Evolutionary conservation across 2,888 invertebrate species (phyloP).

Genomic region (Cephalotes varians): DNA sequence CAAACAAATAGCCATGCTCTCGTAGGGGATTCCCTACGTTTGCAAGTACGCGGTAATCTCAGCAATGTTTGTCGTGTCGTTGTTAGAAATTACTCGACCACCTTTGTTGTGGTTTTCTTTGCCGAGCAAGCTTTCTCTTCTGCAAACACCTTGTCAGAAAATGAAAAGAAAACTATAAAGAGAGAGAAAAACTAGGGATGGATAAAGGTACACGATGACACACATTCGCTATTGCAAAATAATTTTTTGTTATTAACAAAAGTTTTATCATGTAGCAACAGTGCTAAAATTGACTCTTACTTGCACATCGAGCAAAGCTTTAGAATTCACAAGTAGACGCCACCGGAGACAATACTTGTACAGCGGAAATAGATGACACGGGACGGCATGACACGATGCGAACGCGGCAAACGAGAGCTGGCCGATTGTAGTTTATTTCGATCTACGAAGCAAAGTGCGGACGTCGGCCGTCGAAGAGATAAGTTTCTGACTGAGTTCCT

Average conservation of each 20-base stretch:
- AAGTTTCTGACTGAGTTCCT: background rate
- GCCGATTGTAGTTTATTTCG: conserved; percentile 45
- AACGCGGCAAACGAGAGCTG: background rate
- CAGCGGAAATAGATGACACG: background rate
- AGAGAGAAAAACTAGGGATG: background rate
- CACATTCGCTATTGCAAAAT: background rate
- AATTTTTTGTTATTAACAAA: conserved; percentile 32
- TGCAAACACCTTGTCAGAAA: background rate
- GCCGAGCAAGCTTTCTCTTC: conserved; percentile 26
- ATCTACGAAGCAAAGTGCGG: background rate
- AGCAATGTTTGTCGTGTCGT: conserved; percentile 38
- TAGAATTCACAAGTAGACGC: background rate
- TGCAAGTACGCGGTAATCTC: conserved; percentile 22
- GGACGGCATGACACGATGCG: background rate
- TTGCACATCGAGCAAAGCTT: background rate
- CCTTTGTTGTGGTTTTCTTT: conserved; percentile 53
- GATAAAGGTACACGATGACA: background rate
- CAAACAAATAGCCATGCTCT: conserved; percentile 9
- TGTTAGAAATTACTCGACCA: conserved; percentile 46
- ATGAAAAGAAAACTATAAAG: background rate
- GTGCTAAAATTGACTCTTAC: conserved; percentile 58
- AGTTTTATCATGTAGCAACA: conserved; percentile 42
- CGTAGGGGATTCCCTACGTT: background rate
- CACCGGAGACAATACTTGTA: background rate
- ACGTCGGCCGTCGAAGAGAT: background rate